Conservation (phyloP, 2,888 invertebrate species). For the Rhagonycha lutea region DNA sequence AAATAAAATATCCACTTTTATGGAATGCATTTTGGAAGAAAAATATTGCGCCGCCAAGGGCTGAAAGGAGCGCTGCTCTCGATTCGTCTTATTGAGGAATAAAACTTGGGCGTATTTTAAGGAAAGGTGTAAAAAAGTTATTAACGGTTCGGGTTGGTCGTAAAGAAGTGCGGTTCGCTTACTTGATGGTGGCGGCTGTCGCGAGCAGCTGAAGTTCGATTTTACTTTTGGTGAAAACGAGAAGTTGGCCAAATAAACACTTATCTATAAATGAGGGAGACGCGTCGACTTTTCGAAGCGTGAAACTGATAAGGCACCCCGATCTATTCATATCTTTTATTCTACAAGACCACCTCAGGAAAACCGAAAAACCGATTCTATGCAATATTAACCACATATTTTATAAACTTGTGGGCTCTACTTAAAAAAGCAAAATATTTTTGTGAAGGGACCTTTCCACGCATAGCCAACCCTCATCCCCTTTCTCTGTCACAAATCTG, state of each 20-base stretch:
- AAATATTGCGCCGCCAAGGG: not conserved
- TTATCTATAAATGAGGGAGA: slow-evolving; percentile 27
- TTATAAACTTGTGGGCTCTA: not conserved
- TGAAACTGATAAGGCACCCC: slow-evolving; percentile 37
- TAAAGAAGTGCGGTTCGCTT: slow-evolving; percentile 30
- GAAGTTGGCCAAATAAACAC: slow-evolving; percentile 35
- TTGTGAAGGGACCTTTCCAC: slow-evolving; percentile 36
- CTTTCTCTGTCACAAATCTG: slow-evolving; percentile 38
- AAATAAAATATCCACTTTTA: slow-evolving; percentile 28
- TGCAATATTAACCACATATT: not conserved
- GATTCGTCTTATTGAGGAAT: slow-evolving; percentile 68
- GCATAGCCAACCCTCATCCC: slow-evolving; percentile 26
- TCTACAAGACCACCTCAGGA: not conserved
- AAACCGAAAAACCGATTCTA: not conserved
- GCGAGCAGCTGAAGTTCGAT: slow-evolving; percentile 25
- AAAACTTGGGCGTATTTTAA: slow-evolving; percentile 50
- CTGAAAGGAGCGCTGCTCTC: slow-evolving; percentile 55
- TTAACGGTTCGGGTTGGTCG: slow-evolving; percentile 32
- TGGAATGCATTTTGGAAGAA: slow-evolving; percentile 16
- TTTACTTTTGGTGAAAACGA: slow-evolving; percentile 29
- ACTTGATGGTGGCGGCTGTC: slow-evolving; percentile 27
- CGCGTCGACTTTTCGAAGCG: slow-evolving; percentile 29
- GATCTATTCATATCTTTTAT: slow-evolving; percentile 24
- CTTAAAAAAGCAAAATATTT: not conserved
- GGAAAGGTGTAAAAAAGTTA: slow-evolving; percentile 33